A percentile compares a stretch with the other conserved stretches of the same genome.
Evolutionary conservation across 2,888 invertebrate genomes (phyloP).

Genomic region (Pachycephus smyrnensis): DNA sequence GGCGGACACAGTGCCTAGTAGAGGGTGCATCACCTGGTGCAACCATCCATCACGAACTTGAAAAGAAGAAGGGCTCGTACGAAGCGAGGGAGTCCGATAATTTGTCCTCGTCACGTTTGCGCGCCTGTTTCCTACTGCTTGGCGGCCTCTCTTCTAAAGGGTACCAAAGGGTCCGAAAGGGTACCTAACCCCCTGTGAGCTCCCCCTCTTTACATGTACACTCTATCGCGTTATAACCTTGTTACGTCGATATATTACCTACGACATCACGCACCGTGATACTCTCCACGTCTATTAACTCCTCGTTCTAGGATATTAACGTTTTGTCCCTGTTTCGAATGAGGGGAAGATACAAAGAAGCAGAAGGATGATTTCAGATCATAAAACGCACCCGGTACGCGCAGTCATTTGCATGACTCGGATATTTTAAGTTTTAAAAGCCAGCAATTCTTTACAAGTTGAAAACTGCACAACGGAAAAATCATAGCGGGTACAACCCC

Average conservation of each 20-base stretch:
- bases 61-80: conserved; percentile 31
- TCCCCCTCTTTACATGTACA: conserved; percentile 34
- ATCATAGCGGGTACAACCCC: background rate
- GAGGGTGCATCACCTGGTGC: conserved; percentile 57
- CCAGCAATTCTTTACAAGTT: background rate
- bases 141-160: background rate
- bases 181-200: conserved; percentile 28
- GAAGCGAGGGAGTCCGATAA: conserved; percentile 34
- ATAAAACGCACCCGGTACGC: conserved; percentile 49
- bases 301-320: conserved; percentile 54
- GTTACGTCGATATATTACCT: conserved; percentile 12
- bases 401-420: background rate
- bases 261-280: conserved; percentile 12
- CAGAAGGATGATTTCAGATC: conserved; percentile 25
- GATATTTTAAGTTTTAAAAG: background rate
- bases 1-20: conserved; percentile 29
- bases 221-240: conserved; percentile 8
- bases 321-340: conserved; percentile 33
- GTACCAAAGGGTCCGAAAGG: conserved; percentile 21
- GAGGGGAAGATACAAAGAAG: background rate
- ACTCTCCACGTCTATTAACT: conserved; percentile 48
- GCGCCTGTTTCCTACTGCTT: conserved; percentile 12
- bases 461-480: background rate
- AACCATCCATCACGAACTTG: conserved; percentile 51
- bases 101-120: conserved; percentile 57